Conservation (phyloP, 2,888 invertebrate species). For the Ophonus ardosiacus region DNA sequence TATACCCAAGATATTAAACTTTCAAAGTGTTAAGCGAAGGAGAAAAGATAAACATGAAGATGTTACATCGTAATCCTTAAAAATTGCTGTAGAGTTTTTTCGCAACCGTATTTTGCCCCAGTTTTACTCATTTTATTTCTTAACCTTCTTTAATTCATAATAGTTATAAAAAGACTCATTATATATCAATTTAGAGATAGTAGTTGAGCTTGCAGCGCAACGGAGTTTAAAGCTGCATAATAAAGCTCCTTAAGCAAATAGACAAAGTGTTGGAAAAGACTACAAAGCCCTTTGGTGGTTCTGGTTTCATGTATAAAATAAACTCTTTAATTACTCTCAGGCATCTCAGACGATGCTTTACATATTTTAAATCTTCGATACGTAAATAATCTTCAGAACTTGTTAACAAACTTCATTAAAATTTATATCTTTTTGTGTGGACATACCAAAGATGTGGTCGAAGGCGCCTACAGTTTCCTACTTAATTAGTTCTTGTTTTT, state of each 20-base stretch:
- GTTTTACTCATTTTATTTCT: conserved; percentile 2
- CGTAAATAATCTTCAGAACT: conserved; percentile 61
- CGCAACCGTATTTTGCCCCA: not conserved
- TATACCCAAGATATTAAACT: conserved; percentile 8
- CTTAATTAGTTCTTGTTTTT: conserved; percentile 32
- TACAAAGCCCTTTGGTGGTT: conserved; percentile 49
- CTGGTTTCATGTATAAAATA: conserved; percentile 54
- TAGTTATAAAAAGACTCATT: conserved; percentile 11
- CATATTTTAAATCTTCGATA: conserved; percentile 63
- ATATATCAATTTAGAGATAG: conserved; percentile 16
- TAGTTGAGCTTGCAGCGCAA: conserved; percentile 2
- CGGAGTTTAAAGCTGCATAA: not conserved
- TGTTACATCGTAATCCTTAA: not conserved
- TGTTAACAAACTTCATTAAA: conserved; percentile 64
- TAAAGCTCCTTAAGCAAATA: conserved; percentile 41
- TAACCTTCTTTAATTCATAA: not conserved
- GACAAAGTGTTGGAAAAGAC: conserved; percentile 22
- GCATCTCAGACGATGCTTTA: conserved; percentile 40
- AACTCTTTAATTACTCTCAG: conserved; percentile 58
- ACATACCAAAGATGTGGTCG: not conserved
- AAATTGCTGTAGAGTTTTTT: conserved; percentile 15
- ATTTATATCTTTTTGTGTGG: conserved; percentile 50
- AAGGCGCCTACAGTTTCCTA: conserved; percentile 7
- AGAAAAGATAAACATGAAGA: conserved; percentile 24
- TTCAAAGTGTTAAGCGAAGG: conserved; percentile 15